Evolutionary conservation across 2,113 vertebrate genomes (phyloP).

Genomic region (Bubo blakistoni): DNA sequence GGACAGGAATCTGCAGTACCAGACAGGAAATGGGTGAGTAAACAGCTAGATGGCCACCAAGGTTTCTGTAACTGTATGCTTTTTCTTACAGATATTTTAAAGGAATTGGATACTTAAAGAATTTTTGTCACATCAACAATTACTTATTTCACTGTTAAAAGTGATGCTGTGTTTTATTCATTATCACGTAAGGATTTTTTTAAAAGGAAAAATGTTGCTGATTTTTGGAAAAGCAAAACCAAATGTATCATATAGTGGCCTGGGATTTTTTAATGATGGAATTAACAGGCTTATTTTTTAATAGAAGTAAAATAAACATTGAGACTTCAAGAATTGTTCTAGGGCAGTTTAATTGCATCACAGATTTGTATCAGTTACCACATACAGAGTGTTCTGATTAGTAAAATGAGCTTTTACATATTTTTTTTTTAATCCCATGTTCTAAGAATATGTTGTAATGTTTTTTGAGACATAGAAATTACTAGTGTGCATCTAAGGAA

Average conservation of each 20-base stretch:
- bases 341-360: background rate
- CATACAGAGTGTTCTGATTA: background rate
- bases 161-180: background rate
- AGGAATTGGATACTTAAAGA: background rate
- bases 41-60: background rate
- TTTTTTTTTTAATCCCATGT: background rate
- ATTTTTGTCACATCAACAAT: background rate
- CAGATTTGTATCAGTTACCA: background rate
- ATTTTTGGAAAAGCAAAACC: background rate
- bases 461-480: background rate
- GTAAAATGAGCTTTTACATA: background rate
- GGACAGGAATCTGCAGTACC: slow-evolving; percentile 84
- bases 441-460: background rate
- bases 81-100: background rate
- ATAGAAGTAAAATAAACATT: background rate
- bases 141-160: background rate
- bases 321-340: background rate
- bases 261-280: background rate
- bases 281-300: background rate
- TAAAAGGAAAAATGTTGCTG: background rate
- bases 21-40: slow-evolving; percentile 87
- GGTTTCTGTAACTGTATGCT: background rate
- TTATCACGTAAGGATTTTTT: background rate
- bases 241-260: background rate
- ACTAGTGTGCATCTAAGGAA: background rate